These are phyloP conservation scores for Myotis yumanensis DNA, from an alignment of 2,113 vertebrate genomes.

Conservation along the genomic window DNA sequence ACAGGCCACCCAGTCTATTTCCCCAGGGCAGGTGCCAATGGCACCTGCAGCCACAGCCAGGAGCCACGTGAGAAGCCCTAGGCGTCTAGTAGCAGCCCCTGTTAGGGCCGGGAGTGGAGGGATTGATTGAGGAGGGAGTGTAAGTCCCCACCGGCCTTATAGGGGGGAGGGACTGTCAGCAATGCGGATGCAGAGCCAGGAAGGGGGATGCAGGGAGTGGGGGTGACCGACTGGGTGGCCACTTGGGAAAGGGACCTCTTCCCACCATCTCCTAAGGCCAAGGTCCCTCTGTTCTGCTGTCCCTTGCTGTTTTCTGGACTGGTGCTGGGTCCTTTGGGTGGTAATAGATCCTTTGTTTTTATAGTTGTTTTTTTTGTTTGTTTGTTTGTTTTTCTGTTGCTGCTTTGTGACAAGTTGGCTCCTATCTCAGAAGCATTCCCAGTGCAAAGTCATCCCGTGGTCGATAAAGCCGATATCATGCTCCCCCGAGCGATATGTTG, in stretches of 20 bases:
- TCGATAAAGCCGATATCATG: conserved; percentile 21
- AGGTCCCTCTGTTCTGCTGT: background rate
- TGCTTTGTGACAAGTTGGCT: background rate
- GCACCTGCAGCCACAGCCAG: background rate
- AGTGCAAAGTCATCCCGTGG: conserved; percentile 54
- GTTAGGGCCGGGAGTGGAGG: background rate
- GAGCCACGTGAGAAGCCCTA: background rate
- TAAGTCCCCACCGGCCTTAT: background rate
- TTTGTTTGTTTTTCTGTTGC: background rate
- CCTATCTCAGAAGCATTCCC: conserved; percentile 1
- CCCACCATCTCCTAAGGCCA: background rate
- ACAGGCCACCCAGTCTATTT: background rate
- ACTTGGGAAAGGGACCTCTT: background rate
- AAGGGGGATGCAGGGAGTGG: background rate
- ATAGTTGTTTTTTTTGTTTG: background rate
- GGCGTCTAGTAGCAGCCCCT: background rate
- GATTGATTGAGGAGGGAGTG: background rate
- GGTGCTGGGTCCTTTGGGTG: background rate
- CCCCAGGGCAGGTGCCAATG: background rate
- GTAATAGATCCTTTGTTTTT: background rate
- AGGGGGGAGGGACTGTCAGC: background rate
- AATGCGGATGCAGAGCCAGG: background rate
- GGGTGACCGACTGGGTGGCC: background rate
- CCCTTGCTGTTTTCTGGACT: background rate
- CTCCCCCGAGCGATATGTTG: background rate